Percentiles rank a stretch among this genome's conserved stretches.
Conservation (phyloP, 1,140 invertebrate genomes). For the Lethocerus indicus region DNA sequence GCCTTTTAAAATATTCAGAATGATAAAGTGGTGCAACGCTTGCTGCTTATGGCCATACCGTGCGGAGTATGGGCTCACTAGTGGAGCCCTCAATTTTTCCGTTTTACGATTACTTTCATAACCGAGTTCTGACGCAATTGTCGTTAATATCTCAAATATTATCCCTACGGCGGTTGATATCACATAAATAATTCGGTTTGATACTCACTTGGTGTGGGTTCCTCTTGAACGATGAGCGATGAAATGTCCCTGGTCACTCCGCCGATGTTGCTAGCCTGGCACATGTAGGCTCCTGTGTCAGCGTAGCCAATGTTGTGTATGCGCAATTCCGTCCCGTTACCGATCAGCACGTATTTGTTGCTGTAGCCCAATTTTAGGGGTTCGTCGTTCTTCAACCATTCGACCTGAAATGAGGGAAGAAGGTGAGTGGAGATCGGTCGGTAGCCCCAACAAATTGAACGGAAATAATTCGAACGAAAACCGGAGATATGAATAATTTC, state of each 20-base stretch:
- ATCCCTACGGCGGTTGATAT: too few relatives aligned
- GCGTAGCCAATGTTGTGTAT: constrained; percentile 48
- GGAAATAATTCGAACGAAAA: too few relatives aligned
- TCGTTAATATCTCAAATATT: too few relatives aligned
- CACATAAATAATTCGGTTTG: too few relatives aligned
- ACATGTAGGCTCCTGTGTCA: constrained; percentile 64
- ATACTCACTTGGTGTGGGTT: constrained; percentile 44
- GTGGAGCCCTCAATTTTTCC: too few relatives aligned
- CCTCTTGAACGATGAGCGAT: constrained; percentile 49
- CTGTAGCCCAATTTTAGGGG: constrained; percentile 32
- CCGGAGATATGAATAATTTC: too few relatives aligned
- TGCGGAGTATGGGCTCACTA: not conserved
- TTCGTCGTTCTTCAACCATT: constrained; percentile 59
- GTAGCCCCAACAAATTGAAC: too few relatives aligned
- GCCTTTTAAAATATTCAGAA: too few relatives aligned
- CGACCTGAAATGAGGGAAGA: constrained; percentile 30
- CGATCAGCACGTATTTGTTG: constrained; percentile 43
- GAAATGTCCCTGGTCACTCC: constrained; percentile 52
- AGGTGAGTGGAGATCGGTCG: too few relatives aligned
- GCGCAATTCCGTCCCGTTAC: constrained; percentile 50
- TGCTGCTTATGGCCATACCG: not conserved
- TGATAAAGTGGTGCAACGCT: not conserved
- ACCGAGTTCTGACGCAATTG: too few relatives aligned
- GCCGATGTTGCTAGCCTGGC: constrained; percentile 49
- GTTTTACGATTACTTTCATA: too few relatives aligned